Evolutionary conservation across 2,797 vertebrate species (phyloP), one percentile per base, ranked within the genome.

Genomic region (Eulemur coronatus): DNA sequence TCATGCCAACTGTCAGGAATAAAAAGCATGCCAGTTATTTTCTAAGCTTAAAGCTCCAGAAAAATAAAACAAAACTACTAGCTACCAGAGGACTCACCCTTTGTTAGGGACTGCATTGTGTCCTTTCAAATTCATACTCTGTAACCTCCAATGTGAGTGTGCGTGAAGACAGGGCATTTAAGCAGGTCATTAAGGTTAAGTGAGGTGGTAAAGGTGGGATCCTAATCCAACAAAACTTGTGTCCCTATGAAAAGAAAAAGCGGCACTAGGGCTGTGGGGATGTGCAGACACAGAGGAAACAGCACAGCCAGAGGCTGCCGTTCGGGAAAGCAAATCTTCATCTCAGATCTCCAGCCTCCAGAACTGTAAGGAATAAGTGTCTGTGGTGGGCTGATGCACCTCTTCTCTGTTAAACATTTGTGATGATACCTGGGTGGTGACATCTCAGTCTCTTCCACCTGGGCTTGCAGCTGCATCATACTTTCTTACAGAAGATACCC

Each of bases 271-370:
- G 22, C 13, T 13, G 13, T 1, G 0, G 30, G 30, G 10, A 15
- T 12, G 13, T 0, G 0, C 3, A 5, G 13, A 26, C 7, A 2
- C 15, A n/a, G 43, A 79, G 1, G 11, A n/a, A 55, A 35, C 67
- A 35, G 67, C 35, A 4, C 0, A 8, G 20, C 0, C 13, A 65
- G 70, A 85, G 33, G 52, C 3, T 12, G 57, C 30, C 7, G 0
- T 22, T 20, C 1, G 10, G 80, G 46, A 35, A 22, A 7, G 3
- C 61, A 75, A 24, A 1, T 26, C 17, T 61, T 28, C 38, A 55
- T 3, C 38, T 20, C 75, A 38, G 48, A 24, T 46, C 26, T 69
- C 14, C 3, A n/a, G 50, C 20, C 43, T 28, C 43, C 43, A 38
- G 76, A 22, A 20, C 2, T 7, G 14, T 4, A 11, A 33, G 30